These are phyloP conservation scores for Nomia melanderi DNA, from an alignment of 1,140 invertebrate species.

Conservation along the genomic window DNA sequence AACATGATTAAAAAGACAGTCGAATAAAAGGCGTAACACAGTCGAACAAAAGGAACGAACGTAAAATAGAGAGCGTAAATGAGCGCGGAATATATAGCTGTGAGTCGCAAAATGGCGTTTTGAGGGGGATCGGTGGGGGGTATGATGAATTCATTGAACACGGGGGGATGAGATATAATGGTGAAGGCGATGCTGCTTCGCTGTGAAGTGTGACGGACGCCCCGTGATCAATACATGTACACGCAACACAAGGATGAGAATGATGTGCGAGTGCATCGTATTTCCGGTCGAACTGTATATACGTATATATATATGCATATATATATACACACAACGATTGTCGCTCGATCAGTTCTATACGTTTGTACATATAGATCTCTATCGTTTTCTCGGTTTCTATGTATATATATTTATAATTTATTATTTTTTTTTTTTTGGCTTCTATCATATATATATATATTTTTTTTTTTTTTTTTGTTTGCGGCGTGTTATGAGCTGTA, in stretches of 20 bases:
- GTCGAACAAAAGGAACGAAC: constrained; percentile 28
- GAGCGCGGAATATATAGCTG: constrained; percentile 34
- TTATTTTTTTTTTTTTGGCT: too few relatives aligned
- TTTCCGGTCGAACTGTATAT: constrained; percentile 27
- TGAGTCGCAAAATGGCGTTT: constrained; percentile 9
- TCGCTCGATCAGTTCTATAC: constrained; percentile 19
- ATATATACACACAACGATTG: constrained; percentile 19
- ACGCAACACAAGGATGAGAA: constrained; percentile 51
- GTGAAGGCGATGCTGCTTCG: constrained; percentile 49
- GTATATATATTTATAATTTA: constrained; percentile 16
- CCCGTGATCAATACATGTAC: constrained; percentile 29
- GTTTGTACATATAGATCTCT: neutral
- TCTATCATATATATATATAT: constrained; percentile 14
- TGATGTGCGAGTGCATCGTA: constrained; percentile 55
- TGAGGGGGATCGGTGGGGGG: neutral
- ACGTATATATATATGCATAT: neutral
- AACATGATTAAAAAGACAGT: constrained; percentile 23
- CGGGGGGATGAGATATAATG: constrained; percentile 1
- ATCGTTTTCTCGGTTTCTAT: too few relatives aligned
- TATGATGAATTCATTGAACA: neutral
- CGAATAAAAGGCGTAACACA: constrained; percentile 38
- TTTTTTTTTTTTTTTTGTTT: constrained; percentile 24
- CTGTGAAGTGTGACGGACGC: constrained; percentile 41
- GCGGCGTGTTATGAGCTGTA: constrained; percentile 36
- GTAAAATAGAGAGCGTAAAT: constrained; percentile 42